Conservation (phyloP, 2,797 vertebrate species). For the Tolypeutes matacus region DNA sequence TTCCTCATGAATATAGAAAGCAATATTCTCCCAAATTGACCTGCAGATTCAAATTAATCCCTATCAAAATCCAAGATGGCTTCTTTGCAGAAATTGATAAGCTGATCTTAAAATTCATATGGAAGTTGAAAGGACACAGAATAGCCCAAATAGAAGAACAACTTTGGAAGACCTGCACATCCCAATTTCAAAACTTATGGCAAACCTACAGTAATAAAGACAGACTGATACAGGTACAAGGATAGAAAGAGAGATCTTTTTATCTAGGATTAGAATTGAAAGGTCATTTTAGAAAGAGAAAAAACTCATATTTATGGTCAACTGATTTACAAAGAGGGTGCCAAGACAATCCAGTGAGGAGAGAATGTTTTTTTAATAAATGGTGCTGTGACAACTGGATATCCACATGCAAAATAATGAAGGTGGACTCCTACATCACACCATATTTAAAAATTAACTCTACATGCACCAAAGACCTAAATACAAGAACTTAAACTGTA, state of each 20-base stretch:
- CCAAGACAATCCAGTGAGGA: background rate
- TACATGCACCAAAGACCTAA: too few species aligned
- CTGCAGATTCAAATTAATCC: background rate
- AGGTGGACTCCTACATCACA: background rate
- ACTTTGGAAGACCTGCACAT: background rate
- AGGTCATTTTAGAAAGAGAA: too few species aligned
- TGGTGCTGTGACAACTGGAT: background rate
- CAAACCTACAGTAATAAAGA: background rate
- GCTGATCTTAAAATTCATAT: background rate
- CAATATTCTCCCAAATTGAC: background rate
- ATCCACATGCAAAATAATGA: background rate
- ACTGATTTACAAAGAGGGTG: background rate
- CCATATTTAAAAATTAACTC: background rate
- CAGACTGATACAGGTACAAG: background rate
- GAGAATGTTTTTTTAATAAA: background rate
- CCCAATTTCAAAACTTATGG: background rate
- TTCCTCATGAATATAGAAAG: too few species aligned
- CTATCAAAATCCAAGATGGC: background rate
- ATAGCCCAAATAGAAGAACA: too few species aligned
- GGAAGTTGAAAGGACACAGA: background rate
- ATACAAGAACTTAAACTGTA: background rate
- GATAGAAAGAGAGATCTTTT: background rate
- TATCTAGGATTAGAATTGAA: background rate
- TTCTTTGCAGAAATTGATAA: background rate
- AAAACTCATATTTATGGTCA: background rate